Evolutionary conservation across 2,888 invertebrate genomes (phyloP).

Genomic region (Ferrisia virgata): DNA sequence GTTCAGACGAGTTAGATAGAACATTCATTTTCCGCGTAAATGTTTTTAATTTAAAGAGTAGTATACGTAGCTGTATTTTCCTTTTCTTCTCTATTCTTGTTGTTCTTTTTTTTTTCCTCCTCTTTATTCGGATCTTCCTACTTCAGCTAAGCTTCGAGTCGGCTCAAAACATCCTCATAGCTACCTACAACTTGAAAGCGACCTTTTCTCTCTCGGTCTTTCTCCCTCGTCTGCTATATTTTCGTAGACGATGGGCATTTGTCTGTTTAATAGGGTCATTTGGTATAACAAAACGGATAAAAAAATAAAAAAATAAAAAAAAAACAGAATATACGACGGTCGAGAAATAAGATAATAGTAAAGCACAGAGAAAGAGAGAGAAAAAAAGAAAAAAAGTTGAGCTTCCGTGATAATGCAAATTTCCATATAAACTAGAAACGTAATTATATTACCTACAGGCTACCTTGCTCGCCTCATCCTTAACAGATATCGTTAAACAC

Average conservation of each 20-base stretch:
- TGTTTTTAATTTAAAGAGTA: neutral
- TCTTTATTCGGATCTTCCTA: neutral
- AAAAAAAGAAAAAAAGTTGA: neutral
- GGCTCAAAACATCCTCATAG: slow-evolving; percentile 2
- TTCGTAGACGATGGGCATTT: neutral
- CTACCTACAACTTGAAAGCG: neutral
- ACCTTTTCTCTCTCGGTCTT: neutral
- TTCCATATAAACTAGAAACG: neutral
- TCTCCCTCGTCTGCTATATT: neutral
- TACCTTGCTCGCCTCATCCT: neutral
- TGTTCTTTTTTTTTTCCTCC: neutral
- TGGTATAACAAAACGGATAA: neutral
- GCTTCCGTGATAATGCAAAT: neutral
- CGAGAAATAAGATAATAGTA: neutral
- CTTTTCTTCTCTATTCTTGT: neutral
- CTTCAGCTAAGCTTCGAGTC: neutral
- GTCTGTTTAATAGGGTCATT: slow-evolving; percentile 8
- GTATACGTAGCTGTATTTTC: neutral
- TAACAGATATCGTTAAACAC: too few species aligned
- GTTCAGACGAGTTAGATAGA: neutral
- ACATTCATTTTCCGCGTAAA: neutral
- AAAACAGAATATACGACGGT: neutral
- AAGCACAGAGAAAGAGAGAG: neutral
- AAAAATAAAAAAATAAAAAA: too few species aligned
- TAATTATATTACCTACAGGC: neutral